Base-by-base conservation (phyloP, 2,797 vertebrate genomes). In the Microchirus variegatus region DNA sequence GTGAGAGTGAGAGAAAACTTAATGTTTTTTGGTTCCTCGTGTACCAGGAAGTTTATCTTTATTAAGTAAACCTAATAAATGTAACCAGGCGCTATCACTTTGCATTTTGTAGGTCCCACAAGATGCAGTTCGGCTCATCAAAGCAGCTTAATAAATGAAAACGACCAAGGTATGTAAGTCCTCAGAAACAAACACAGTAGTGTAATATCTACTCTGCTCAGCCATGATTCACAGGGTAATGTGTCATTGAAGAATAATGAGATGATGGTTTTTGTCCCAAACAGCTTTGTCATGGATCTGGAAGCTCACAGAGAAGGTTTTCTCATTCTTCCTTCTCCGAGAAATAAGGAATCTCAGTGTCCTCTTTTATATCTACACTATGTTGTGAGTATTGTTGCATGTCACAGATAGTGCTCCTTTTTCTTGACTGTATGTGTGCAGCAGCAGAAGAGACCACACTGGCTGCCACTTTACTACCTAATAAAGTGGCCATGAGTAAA, bases 321-420 rank as follows among this genome's bases (percentile, higher is more conserved):
- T 11, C 2, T 60, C 68, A 0, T 41, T 74, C 18, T 58, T 83
- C 42, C 37, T 65, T 31, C 9, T 66, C 63, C 57, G 57, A n/a
- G 78, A 68, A n/a, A 55, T 63, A 0, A 82, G 35, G 41, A 55
- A 71, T 52, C 11, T 91, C 50, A 79, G 87, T 45, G 0, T 45
- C 1, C 1, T 95, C 61, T 78, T 95, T 75, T 55, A 85, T 72
- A 45, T 94, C 81, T 95, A 91, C 57, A 26, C 95, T 18, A 47
- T 87, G 10, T 36, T 93, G 92, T 94, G 77, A 91, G 90, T 83
- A 26, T 35, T 4, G 15, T 7, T 14, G 9, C 35, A n/a, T 50
- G n/a, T 52, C 15, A 58, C 7, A 10, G 26, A 3, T 41, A 9
- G 7, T 0, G 0, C 3, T 1, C 13, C 18, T 35, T 13, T 18